A percentile compares a stretch with the other conserved stretches of the same genome.
These are phyloP conservation scores for Enteromius thamalakanensis DNA, from an alignment of 2,797 vertebrate genomes.

Conservation along the genomic window DNA sequence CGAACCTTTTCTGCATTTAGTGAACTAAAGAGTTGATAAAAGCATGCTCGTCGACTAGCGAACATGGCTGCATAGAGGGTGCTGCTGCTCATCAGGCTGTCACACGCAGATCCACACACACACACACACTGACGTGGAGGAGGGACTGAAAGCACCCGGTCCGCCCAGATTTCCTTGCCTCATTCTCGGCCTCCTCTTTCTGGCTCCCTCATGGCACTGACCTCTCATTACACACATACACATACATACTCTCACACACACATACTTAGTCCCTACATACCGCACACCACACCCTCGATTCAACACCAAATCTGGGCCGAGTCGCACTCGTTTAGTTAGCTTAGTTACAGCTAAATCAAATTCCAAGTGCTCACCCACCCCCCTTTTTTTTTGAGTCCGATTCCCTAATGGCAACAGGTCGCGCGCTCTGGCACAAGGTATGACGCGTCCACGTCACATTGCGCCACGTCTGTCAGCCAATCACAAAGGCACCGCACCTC, in stretches of 20 bases:
- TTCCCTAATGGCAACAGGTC: constrained; percentile 65
- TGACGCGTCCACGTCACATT: constrained; percentile 91
- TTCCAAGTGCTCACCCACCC: constrained; percentile 10
- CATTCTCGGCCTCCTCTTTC: constrained; percentile 47
- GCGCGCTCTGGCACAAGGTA: constrained; percentile 76
- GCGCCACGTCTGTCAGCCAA: constrained; percentile 91
- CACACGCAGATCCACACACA: constrained; percentile 51
- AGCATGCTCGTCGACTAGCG: constrained; percentile 45
- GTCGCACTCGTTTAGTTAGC: constrained; percentile 6
- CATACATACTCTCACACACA: constrained; percentile 1
- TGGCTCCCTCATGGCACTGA: constrained; percentile 50
- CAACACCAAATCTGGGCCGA: constrained; percentile 47
- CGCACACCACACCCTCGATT: constrained; percentile 56
- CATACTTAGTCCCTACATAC: constrained; percentile 33
- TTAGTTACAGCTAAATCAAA: constrained; percentile 36
- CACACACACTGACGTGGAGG: constrained; percentile 61
- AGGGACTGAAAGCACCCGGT: constrained; percentile 50
- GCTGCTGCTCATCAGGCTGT: constrained; percentile 48
- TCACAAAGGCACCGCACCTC: constrained; percentile 73
- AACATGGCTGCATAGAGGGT: constrained; percentile 42
- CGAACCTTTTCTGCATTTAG: constrained; percentile 36
- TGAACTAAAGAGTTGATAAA: constrained; percentile 49
- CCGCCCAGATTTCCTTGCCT: constrained; percentile 47
- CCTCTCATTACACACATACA: constrained; percentile 35
- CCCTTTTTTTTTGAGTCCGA: constrained; percentile 25